Base-by-base conservation (phyloP, 2,888 invertebrate genomes). In the Scaptomyza polygonia region DNA sequence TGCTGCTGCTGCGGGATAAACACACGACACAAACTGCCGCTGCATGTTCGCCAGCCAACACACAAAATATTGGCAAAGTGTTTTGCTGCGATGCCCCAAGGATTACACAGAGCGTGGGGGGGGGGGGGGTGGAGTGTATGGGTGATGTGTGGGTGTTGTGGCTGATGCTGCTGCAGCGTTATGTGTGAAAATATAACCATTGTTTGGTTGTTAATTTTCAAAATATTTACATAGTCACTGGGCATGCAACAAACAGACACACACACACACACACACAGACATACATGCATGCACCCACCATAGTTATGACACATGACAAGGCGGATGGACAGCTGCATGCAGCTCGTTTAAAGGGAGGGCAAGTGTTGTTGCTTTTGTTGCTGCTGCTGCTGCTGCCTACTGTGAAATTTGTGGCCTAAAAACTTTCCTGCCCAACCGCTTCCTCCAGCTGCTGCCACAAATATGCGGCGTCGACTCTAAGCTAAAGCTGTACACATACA, bases 131-230 rank as follows among this genome's bases (percentile, higher is more conserved):
- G 63, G 11, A 25, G 30, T 9, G 3, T 39, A 21, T n/a, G 16
- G 8, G 5, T 29, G n/a, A 6, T 5, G 30, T n/a, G 48, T 8
- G 44, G 45, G 7, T 21, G 18, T 11, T 7, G 42, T 9, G 9
- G 43, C 29, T 29, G 58, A 25, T 53, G 52, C 44, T n/a, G 53
- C 32, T 45, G 72, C 57, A 47, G 61, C 57, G 67, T 52, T 71
- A 77, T 71, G 77, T 79, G 77, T 77, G 80, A 79, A 77, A 79
- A 79, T 79, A 81, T 76, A 80, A 79, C 77, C 80, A 76, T 79
- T 79, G 77, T 77, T 77, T 67, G 77, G 80, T 67, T 77, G 79
- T 75, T 77, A 79, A 77, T 79, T 77, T 79, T 77, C 72, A 47
- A 77, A 77, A 79, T 77, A 77, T 79, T 77, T 77, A 66, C 73